phyloP scores from a whole-genome alignment of 2,888 invertebrate genomes.

The Cerceris rybyensis region DNA sequence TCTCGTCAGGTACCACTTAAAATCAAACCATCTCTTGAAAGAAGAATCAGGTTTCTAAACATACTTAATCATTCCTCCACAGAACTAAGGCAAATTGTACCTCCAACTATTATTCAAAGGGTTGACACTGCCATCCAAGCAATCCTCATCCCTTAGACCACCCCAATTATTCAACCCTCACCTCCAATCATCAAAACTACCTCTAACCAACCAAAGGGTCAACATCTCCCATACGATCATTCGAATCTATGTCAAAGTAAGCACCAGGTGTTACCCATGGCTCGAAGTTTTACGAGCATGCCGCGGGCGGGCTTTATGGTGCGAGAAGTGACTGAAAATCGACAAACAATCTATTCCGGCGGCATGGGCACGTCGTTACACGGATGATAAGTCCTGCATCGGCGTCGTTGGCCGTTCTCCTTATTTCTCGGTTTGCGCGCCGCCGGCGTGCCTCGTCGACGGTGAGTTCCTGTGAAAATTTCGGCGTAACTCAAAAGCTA shows the following conservation, averaged over 20 bases:
- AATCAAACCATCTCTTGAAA: too few species aligned
- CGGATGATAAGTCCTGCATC: slow-evolving; percentile 66
- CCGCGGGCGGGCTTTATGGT: slow-evolving; percentile 65
- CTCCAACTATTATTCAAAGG: too few species aligned
- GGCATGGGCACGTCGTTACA: slow-evolving; percentile 62
- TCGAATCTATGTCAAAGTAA: neutral
- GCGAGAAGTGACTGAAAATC: slow-evolving; percentile 74
- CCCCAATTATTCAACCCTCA: too few species aligned
- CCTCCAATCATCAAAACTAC: too few species aligned
- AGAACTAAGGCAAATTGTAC: too few species aligned
- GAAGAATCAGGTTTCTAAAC: too few species aligned
- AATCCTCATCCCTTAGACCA: too few species aligned
- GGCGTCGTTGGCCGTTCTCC: slow-evolving; percentile 47
- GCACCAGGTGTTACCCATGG: slow-evolving; percentile 2
- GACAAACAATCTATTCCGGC: slow-evolving; percentile 76
- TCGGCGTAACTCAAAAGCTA: slow-evolving; percentile 80
- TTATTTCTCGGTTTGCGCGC: slow-evolving; percentile 27
- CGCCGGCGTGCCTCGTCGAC: slow-evolving; percentile 64
- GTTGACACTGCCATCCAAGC: too few species aligned
- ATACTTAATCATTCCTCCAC: too few species aligned
- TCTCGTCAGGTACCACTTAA: too few species aligned
- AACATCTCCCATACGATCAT: neutral
- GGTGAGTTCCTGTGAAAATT: slow-evolving; percentile 78
- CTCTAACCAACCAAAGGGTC: too few species aligned
- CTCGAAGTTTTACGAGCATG: slow-evolving; percentile 55